These are phyloP conservation scores for Holotrichia oblita DNA, from an alignment of 1,140 invertebrate species.

Conservation along the genomic window DNA sequence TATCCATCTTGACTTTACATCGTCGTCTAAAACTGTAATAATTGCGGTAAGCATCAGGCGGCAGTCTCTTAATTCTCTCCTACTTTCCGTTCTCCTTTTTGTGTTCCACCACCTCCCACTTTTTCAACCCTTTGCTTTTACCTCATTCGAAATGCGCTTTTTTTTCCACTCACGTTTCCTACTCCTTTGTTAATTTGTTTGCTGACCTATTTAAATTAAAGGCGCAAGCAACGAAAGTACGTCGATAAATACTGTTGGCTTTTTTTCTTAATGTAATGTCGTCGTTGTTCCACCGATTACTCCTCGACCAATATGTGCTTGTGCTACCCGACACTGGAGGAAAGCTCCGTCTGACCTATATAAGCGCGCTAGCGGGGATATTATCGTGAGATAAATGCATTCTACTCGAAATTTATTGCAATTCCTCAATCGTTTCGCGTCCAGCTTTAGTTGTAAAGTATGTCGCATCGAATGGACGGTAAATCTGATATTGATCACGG, in stretches of 20 bases:
- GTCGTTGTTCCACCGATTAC: neutral
- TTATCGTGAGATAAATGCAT: conserved; percentile 1
- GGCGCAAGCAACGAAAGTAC: neutral
- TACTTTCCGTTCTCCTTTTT: neutral
- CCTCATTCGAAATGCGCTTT: too few species aligned
- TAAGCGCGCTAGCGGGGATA: neutral
- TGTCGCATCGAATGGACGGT: too few species aligned
- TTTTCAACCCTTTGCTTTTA: neutral
- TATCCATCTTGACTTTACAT: neutral
- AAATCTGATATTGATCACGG: too few species aligned
- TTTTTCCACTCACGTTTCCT: too few species aligned
- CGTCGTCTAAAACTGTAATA: neutral
- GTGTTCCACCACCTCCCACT: neutral
- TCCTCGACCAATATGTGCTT: neutral
- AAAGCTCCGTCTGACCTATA: neutral
- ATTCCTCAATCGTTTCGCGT: neutral
- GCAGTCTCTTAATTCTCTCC: neutral
- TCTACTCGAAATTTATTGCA: neutral
- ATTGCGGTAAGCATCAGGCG: neutral
- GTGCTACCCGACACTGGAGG: neutral
- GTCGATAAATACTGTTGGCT: neutral
- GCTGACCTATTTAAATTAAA: neutral
- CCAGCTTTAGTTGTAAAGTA: neutral
- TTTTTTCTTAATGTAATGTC: neutral
- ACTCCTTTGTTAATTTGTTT: conserved; percentile 8